Conservation (phyloP, 2,888 invertebrate species). For the Arctia plantaginis region DNA sequence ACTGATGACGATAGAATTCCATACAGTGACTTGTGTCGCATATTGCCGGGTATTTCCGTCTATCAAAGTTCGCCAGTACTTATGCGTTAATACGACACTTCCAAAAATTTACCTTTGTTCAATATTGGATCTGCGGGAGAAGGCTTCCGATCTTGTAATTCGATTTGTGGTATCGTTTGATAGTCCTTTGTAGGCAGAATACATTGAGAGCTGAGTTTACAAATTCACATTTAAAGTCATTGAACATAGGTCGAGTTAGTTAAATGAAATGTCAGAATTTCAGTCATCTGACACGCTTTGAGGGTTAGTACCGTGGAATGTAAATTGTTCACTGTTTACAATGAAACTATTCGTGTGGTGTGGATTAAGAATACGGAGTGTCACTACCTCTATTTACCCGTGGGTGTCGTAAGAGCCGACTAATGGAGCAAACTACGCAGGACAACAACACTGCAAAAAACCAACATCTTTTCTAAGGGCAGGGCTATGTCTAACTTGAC, state of each 20-base stretch:
- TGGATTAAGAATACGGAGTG: too few relatives aligned
- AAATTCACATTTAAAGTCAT: not conserved
- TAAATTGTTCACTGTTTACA: not conserved
- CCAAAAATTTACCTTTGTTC: constrained; percentile 1
- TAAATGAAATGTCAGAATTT: not conserved
- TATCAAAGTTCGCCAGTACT: not conserved
- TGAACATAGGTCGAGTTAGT: not conserved
- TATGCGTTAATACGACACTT: not conserved
- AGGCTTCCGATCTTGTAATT: not conserved
- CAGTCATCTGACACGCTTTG: too few relatives aligned
- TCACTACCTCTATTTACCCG: too few relatives aligned
- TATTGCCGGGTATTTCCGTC: not conserved
- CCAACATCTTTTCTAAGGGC: too few relatives aligned
- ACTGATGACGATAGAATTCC: too few relatives aligned
- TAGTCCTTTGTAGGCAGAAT: not conserved
- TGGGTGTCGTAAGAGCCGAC: too few relatives aligned
- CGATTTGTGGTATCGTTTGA: not conserved
- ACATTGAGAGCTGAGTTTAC: not conserved
- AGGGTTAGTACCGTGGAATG: too few relatives aligned
- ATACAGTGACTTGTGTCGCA: too few relatives aligned
- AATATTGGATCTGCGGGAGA: not conserved
- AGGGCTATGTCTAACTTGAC: too few relatives aligned
- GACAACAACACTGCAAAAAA: too few relatives aligned
- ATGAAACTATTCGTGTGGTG: too few relatives aligned
- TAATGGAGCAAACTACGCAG: too few relatives aligned